Percentiles rank a stretch among this genome's conserved stretches.
phyloP scores from a whole-genome alignment of 2,797 vertebrate genomes.

The Paratrypauchen microcephalus region DNA sequence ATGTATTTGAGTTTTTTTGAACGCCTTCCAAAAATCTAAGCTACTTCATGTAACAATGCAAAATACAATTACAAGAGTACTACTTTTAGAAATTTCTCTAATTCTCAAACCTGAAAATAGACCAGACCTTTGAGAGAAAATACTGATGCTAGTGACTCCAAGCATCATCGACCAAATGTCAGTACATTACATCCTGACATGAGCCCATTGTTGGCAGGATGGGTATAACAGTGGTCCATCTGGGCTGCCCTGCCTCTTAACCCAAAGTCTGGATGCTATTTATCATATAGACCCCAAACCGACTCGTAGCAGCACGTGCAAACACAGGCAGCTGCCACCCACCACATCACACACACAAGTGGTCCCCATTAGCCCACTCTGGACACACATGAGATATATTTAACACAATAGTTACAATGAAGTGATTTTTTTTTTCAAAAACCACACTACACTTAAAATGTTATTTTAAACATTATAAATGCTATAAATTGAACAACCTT shows the following conservation, averaged over 20 bases:
- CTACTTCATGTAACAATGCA: neutral
- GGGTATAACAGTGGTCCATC: constrained; percentile 62
- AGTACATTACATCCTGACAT: constrained; percentile 5
- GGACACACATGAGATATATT: constrained; percentile 62
- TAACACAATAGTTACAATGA: constrained; percentile 65
- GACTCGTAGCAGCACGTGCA: constrained; percentile 43
- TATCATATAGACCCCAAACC: constrained; percentile 58
- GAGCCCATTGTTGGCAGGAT: constrained; percentile 30
- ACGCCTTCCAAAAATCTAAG: neutral
- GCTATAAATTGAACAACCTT: neutral
- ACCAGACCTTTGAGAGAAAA: neutral
- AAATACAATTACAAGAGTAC: neutral
- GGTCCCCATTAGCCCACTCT: constrained; percentile 69
- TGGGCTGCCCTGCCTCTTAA: constrained; percentile 63
- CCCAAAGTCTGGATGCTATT: constrained; percentile 64
- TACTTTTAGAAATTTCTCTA: neutral
- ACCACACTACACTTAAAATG: neutral
- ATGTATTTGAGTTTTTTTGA: neutral
- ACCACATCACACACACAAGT: constrained; percentile 71
- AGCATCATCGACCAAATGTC: neutral
- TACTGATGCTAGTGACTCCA: neutral
- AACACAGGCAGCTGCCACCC: constrained; percentile 50
- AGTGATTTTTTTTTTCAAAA: constrained; percentile 17
- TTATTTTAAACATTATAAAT: neutral
- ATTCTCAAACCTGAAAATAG: neutral